Evolutionary conservation across 2,113 vertebrate species (phyloP).

Genomic region (Sclerurus mexicanus): DNA sequence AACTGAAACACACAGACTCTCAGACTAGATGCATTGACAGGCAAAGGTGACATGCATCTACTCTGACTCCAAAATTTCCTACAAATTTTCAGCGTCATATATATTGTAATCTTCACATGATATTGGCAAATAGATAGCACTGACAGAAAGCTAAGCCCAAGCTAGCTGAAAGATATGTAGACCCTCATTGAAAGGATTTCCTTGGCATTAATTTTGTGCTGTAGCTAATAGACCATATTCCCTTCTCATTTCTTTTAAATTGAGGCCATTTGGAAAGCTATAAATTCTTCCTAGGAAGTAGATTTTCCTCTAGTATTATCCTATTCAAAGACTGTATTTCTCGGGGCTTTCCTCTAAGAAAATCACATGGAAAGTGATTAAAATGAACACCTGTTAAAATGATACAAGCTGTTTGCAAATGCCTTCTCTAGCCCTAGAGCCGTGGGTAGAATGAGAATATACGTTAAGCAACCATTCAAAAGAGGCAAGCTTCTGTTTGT

Average conservation of each 20-base stretch:
- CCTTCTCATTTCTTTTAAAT: conserved; percentile 13
- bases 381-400: neutral
- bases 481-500: neutral
- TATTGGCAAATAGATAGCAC: neutral
- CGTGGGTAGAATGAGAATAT: neutral
- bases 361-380: neutral
- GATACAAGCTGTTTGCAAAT: neutral
- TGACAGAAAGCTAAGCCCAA: neutral
- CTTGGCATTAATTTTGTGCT: neutral
- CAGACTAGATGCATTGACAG: neutral
- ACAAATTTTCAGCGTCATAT: neutral
- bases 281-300: conserved; percentile 13
- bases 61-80: neutral
- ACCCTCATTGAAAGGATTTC: neutral
- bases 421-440: neutral
- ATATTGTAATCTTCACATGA: neutral
- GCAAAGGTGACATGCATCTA: neutral
- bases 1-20: neutral
- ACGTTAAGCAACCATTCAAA: neutral
- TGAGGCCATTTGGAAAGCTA: neutral
- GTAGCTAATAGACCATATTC: neutral
- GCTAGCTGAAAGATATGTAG: neutral
- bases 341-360: neutral
- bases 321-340: neutral
- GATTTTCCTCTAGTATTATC: neutral